Evolutionary conservation across 2,797 vertebrate genomes (phyloP).

Genomic region (Hirundo rustica): DNA sequence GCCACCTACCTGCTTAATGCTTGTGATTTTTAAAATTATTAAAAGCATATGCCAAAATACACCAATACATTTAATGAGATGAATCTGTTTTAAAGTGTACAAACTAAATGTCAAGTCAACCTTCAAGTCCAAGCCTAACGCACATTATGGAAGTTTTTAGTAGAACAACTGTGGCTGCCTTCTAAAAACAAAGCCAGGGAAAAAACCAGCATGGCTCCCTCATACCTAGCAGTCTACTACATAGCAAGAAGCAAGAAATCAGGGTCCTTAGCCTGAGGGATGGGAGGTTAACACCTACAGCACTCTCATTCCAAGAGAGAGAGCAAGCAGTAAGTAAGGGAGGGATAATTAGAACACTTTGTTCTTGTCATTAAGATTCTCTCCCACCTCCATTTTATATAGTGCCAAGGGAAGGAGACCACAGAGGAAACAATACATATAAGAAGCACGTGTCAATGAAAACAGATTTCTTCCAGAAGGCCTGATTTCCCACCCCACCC

Average conservation of each 20-base stretch:
- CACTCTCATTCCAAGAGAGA: background rate
- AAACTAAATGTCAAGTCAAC: background rate
- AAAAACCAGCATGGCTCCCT: background rate
- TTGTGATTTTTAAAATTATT: background rate
- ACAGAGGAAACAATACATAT: background rate
- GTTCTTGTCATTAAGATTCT: background rate
- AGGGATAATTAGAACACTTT: background rate
- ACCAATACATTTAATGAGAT: background rate
- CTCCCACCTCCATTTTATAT: background rate
- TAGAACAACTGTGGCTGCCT: background rate
- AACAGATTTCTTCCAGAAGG: background rate
- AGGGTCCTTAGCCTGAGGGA: background rate
- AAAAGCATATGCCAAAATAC: background rate
- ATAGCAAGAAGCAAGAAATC: background rate
- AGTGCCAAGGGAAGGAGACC: background rate
- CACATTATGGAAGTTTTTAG: background rate
- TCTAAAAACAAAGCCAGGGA: background rate
- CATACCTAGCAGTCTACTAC: background rate
- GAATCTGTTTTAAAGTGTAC: background rate
- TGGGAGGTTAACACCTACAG: background rate
- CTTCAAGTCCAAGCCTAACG: background rate
- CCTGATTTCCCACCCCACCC: background rate
- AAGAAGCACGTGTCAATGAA: background rate
- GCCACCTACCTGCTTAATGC: constrained; percentile 36
- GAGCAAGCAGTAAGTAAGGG: background rate